Conservation (phyloP, 2,797 vertebrate genomes). For the Percopsis omiscomaycus region DNA sequence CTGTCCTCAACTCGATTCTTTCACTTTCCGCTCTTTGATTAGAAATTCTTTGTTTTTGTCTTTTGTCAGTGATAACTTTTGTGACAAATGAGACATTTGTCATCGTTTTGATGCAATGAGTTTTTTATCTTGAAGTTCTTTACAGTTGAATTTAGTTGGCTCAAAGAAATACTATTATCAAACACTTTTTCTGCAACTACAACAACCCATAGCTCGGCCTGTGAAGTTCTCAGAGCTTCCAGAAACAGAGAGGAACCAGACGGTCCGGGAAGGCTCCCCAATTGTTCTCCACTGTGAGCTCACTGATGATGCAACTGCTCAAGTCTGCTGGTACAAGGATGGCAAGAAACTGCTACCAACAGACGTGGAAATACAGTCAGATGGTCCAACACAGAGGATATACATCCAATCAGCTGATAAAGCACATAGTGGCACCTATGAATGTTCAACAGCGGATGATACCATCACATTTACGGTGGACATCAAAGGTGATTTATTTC, state of each 20-base stretch:
- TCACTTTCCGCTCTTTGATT: conserved; percentile 41
- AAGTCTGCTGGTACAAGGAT: conserved; percentile 85
- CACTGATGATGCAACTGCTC: conserved; percentile 71
- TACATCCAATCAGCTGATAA: conserved; percentile 73
- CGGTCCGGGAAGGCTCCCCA: conserved; percentile 71
- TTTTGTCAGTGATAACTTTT: conserved; percentile 29
- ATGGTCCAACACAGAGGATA: conserved; percentile 78
- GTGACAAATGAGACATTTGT: neutral
- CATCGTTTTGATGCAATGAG: conserved; percentile 9
- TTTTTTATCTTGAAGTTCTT: conserved; percentile 48
- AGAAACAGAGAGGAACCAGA: conserved; percentile 68
- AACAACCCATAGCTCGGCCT: conserved; percentile 68
- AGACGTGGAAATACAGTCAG: conserved; percentile 77
- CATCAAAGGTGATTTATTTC: conserved; percentile 84
- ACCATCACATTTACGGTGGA: conserved; percentile 83
- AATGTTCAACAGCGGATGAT: conserved; percentile 77
- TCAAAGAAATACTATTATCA: conserved; percentile 28
- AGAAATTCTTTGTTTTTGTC: conserved; percentile 14
- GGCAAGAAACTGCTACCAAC: conserved; percentile 74
- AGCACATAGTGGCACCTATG: conserved; percentile 82
- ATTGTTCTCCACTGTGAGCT: conserved; percentile 85
- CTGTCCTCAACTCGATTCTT: conserved; percentile 42
- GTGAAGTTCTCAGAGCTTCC: conserved; percentile 73
- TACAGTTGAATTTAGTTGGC: conserved; percentile 12
- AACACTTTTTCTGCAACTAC: conserved; percentile 58